A percentile compares a stretch with the other conserved stretches of the same genome.
Evolutionary conservation across 2,888 invertebrate genomes (phyloP).

Genomic region (Girardia tigrina): DNA sequence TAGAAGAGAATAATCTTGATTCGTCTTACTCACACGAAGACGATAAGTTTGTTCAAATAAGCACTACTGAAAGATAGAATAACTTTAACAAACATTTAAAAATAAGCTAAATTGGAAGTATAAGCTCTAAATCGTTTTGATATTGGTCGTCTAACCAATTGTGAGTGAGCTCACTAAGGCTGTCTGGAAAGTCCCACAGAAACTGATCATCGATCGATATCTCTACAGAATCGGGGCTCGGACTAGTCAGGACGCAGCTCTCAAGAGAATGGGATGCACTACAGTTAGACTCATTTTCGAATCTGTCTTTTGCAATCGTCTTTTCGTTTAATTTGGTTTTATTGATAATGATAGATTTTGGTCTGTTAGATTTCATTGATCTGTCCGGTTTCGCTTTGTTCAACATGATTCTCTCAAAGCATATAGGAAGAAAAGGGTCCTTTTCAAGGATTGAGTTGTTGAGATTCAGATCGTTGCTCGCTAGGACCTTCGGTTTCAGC

Average conservation of each 20-base stretch:
- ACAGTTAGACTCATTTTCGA: neutral
- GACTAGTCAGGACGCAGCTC: neutral
- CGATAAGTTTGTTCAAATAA: too few species aligned
- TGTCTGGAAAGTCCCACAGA: neutral
- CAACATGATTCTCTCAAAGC: neutral
- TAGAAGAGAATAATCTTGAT: too few species aligned
- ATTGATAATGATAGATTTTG: neutral
- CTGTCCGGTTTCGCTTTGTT: slow-evolving; percentile 3
- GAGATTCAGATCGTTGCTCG: slow-evolving; percentile 1
- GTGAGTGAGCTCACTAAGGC: neutral
- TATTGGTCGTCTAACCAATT: slow-evolving; percentile 11
- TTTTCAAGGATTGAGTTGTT: neutral
- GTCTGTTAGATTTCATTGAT: neutral
- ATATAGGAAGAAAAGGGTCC: neutral
- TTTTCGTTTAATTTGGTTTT: neutral
- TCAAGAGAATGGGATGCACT: neutral
- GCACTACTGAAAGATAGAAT: slow-evolving; percentile 20
- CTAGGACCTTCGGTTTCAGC: neutral
- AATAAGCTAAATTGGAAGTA: slow-evolving; percentile 23
- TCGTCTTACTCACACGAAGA: too few species aligned
- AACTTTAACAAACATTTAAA: neutral
- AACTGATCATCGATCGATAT: slow-evolving; percentile 16
- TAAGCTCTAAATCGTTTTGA: slow-evolving; percentile 20
- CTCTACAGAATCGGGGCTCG: neutral
- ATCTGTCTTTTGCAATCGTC: neutral